Base-by-base conservation (phyloP, 2,113 vertebrate species). In the Atrichornis clamosus region DNA sequence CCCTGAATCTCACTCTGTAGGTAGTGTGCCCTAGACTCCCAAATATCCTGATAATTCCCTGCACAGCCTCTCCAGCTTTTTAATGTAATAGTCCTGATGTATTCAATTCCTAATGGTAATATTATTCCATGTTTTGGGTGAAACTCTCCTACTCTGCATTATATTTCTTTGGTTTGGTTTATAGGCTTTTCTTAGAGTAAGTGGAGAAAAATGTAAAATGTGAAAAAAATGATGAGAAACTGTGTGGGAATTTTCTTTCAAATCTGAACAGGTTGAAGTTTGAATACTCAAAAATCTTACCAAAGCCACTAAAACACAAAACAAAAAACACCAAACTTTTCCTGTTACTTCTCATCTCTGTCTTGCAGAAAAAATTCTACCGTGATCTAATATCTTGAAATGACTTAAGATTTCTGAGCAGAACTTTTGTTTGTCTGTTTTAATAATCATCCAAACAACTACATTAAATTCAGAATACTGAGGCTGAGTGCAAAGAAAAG, bases 251-350 rank as follows among this genome's bases (percentile, higher is more conserved):
- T 82, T 58, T 87, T 59, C 19, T 75, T 82, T 84, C 53, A 67
- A 62, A 44, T 28, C 24, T 33, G 62, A 65, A 15, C 7, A 59
- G 2, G 7, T 0, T 67, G 49, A 58, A 67, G 26, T 70, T 16
- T 42, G 11, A 82, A 72, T 67, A 35, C 5, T 69, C 4, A 50
- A 39, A 62, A 1, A 3, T 6, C 15, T 37, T 30, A 63, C 6
- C 16, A 26, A 72, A 74, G 2, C 5, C 33, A 72, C 11, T 3
- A 24, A 59, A 50, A 3, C 12, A 41, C 4, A 15, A 65, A 75
- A 52, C 1, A 55, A 68, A 21, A 6, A 0, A 0, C 5, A 6
- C 1, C 26, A 68, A 30, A 47, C 10, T 46, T 79, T 67, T 11
- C 16, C 16, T 80, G 9, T 68, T 90, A 24, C 12, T 96, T 89